Base-by-base conservation (phyloP, 64 coral and sea anemone species). In the Trachythela sp. region DNA sequence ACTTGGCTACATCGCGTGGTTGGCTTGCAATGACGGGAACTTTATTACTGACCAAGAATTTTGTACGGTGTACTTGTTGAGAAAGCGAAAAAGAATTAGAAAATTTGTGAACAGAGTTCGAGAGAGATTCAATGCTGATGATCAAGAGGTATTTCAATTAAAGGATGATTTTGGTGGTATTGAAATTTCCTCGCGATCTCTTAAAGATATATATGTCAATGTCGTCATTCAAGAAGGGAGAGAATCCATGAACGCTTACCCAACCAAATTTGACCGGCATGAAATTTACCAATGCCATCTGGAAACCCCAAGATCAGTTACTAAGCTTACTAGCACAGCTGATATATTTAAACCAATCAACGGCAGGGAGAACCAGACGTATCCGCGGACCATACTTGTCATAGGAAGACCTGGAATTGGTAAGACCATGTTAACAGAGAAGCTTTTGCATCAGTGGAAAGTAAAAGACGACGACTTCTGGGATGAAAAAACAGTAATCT, bases 151-250 rank as follows among this genome's bases (percentile, higher is more conserved):
- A 80, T 80, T 80, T 80, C 9, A 80, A 35, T 6, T 80, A 80
- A 10, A 34, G 9, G 75, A 80, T 38, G 37, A 80, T 38, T 80
- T 80, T 80, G 75, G 75, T 37, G 34, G 30, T 11, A 8, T 14
- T 37, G 75, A 80, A 37, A 36, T 80, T 9, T 80, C 75, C 3
- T 10, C 1, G 0, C 75, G 75, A 35, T 34, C 0, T 34, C 37
- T 80, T 3, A 29, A 80, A 15, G 75, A 80, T 15, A 80, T 80
- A 3, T 36, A 36, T 36, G 34, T 80, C 27, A 80, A 80, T 80
- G 75, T 80, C 35, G 34, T 80, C 14, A 80, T 80, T 80, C 75
- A 80, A 80, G 75, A 80, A 36, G 75, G 75, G 0, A 80, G 75
- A 37, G 75, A 80, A 80, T 9, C 10, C 20, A 37, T 22, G 11